These are phyloP conservation scores for Nyctalus aviator DNA, from an alignment of 2,797 vertebrate genomes.

Conservation along the genomic window DNA sequence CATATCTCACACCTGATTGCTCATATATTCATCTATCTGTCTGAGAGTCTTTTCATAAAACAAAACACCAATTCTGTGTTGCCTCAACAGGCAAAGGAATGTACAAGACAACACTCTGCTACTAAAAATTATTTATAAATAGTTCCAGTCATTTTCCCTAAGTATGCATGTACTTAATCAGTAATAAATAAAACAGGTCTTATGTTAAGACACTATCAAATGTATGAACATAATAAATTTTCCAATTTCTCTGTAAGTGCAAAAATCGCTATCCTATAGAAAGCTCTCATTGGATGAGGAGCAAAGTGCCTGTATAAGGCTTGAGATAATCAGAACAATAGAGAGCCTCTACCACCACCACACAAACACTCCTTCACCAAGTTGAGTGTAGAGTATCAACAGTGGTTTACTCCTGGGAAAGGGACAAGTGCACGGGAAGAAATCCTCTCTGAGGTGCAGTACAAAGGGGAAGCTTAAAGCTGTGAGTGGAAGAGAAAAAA, in stretches of 20 bases:
- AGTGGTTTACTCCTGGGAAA: background rate
- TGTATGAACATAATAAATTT: background rate
- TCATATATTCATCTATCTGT: background rate
- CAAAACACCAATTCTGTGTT: background rate
- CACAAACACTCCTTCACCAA: background rate
- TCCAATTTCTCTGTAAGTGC: background rate
- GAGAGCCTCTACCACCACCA: background rate
- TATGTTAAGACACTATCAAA: background rate
- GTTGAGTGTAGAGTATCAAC: background rate
- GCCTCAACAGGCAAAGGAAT: constrained; percentile 15
- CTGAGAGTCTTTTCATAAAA: background rate
- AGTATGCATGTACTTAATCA: background rate
- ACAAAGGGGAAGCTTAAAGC: background rate
- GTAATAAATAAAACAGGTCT: background rate
- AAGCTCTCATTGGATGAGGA: background rate
- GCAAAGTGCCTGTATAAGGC: background rate
- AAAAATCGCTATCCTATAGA: background rate
- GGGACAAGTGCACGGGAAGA: too few species aligned
- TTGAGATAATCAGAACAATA: background rate
- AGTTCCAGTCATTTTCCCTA: background rate
- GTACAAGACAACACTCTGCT: background rate
- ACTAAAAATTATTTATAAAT: constrained; percentile 45
- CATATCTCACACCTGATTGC: background rate
- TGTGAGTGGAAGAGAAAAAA: background rate
- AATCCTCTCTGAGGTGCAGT: too few species aligned